A percentile compares a stretch with the other conserved stretches of the same genome.
These are phyloP conservation scores for Drosophila ezoana DNA, from an alignment of 2,888 invertebrate genomes.

Conservation along the genomic window DNA sequence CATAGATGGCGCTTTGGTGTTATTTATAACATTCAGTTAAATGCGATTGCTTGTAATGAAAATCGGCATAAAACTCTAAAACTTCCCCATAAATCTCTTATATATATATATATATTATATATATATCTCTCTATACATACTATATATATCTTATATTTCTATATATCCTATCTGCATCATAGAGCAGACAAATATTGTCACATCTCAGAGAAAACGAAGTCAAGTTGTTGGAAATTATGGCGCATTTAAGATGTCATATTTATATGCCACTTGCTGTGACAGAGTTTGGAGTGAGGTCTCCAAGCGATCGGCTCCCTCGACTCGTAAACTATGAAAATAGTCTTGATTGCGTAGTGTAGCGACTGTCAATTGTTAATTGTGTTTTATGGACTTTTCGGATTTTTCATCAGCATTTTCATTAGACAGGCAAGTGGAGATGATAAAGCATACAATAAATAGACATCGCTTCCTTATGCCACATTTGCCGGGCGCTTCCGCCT, in stretches of 20 bases:
- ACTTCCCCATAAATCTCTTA: too few relatives aligned
- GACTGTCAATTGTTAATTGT: conserved; percentile 66
- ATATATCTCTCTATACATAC: too few relatives aligned
- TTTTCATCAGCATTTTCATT: conserved; percentile 56
- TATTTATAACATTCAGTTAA: neutral
- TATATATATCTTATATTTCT: neutral
- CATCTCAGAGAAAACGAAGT: conserved; percentile 13
- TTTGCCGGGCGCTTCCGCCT: conserved; percentile 54
- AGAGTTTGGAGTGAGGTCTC: conserved; percentile 1
- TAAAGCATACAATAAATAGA: conserved; percentile 32
- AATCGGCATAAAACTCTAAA: too few relatives aligned
- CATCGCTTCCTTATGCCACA: conserved; percentile 60
- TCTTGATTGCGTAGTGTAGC: conserved; percentile 29
- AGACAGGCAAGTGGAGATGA: conserved; percentile 34
- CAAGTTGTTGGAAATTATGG: conserved; percentile 34
- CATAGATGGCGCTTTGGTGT: neutral
- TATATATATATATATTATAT: too few relatives aligned
- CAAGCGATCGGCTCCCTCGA: neutral
- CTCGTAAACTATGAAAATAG: conserved; percentile 50
- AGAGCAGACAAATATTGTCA: neutral
- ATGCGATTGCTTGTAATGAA: too few relatives aligned
- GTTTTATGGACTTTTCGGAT: conserved; percentile 64
- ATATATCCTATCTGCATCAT: neutral
- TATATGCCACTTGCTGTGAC: conserved; percentile 41
- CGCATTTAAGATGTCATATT: conserved; percentile 56